Evolutionary conservation across 2,113 vertebrate species (phyloP), one percentile per base, ranked within the genome.

Genomic region (Rattus rattus): DNA sequence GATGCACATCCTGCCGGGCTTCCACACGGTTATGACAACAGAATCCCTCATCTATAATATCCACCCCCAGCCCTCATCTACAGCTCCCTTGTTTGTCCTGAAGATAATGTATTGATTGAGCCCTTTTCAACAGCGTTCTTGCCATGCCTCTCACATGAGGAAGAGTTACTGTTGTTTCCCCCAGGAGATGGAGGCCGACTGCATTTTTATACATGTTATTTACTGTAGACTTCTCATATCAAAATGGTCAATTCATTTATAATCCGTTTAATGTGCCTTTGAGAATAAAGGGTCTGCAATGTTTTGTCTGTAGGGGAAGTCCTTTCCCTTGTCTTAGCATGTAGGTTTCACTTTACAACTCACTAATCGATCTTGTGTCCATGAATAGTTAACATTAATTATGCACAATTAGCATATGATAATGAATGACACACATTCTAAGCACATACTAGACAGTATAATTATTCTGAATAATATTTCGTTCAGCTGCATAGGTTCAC

Each of bases 331-430:
- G 69, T 70, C 91, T 85, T 91, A 52, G 72, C 39, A 76, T 63
- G 88, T 93, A 98, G 98, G 94, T 98, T 98, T 98, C 97, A 98
- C 97, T 99, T 98, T 98, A 98, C 98, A 99, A 98, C 98, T 98
- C 99, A 99, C 99, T 99, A 99, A 98, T 98, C 98, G 98, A 98
- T 99, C 98, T 98, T 97, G 97, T 97, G 98, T 98, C 98, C 99
- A 99, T 99, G 99, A 99, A 98, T 98, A 99, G 98, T 99, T 99
- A 99, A 99, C 99, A 99, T 99, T 99, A 99, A 99, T 99, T 99
- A 99, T 99, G 99, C 99, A 99, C 99, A 99, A 99, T 99, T 99
- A 99, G 99, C 99, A 99, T 98, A 99, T 98, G 99, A 99, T 99
- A 99, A 99, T 99, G 99, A 99, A 99, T 99, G 99, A 99, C 98